Evolutionary conservation across 2,113 vertebrate genomes (phyloP), one percentile per base, ranked within the genome.

Genomic region (Physeter macrocephalus): DNA sequence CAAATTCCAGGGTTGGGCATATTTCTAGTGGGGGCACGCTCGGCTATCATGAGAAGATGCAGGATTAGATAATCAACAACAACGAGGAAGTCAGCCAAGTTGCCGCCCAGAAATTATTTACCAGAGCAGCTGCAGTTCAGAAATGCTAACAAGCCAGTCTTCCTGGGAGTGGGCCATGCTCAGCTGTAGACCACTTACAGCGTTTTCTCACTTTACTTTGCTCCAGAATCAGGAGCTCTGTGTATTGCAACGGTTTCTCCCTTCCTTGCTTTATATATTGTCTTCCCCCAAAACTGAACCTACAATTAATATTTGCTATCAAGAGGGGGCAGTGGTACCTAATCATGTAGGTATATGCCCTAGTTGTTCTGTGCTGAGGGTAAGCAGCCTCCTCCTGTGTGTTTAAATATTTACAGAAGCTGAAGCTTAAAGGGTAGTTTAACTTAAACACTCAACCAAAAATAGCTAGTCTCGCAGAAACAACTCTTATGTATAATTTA

Each of bases 61-160:
- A 43, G 62, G 85, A 74, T 95, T 96, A 95, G 85, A 91, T 97
- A 90, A 96, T 57, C 85, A 94, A 87, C 90, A 88, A 72, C 86
- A 69, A 75, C 0, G 1, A 96, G 54, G 85, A 88, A 94, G 89
- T 93, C 72, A 83, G 97, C 75, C 96, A 97, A 96, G 97, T 95
- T 49, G 54, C 90, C 82, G 49, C 88, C 95, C 96, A 97, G 96
- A 93, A 94, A 95, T 95, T 86, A 88, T 83, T 93, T 78, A 66
- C 41, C 66, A 84, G 82, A 95, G 83, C 96, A 97, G 95, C 96
- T 97, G 97, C 81, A 6, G 27, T 39, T 86, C 93, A 95, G 89
- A 93, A 89, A 93, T 61, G 52, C 59, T 18, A 91, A 59, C 59
- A 78, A 89, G 93, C 41, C 94, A 27, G 31, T 36, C 43, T 92